Percentiles rank a stretch among this genome's conserved stretches.
phyloP scores from a whole-genome alignment of 2,113 vertebrate species.

The Saimiri boliviensis region DNA sequence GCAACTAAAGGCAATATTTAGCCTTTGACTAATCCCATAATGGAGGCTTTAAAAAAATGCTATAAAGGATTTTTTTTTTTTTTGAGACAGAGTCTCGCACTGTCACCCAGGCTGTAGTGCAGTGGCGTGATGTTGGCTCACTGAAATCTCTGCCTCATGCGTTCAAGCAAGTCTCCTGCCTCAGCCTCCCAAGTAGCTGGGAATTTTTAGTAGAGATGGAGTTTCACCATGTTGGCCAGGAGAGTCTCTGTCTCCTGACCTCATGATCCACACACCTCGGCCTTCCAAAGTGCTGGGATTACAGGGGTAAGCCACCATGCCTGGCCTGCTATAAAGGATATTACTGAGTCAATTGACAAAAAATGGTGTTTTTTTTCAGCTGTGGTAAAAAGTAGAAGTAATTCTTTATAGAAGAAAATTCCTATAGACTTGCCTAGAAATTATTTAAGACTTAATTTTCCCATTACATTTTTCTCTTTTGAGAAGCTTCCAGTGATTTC shows the following conservation, averaged over 20 bases:
- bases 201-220: too few relatives aligned
- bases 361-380: neutral
- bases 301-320: too few relatives aligned
- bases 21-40: neutral
- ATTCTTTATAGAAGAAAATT: neutral
- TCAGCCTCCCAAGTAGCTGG: too few relatives aligned
- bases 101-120: too few relatives aligned
- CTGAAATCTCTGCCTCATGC: too few relatives aligned
- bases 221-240: too few relatives aligned
- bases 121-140: too few relatives aligned
- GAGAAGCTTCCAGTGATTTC: neutral
- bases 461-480: neutral
- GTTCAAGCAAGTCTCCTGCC: too few relatives aligned
- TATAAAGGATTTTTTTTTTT: neutral
- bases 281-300: too few relatives aligned
- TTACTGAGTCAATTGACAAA: neutral
- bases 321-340: neutral
- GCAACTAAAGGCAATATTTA: neutral
- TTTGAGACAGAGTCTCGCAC: too few relatives aligned
- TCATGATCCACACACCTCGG: too few relatives aligned
- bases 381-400: neutral
- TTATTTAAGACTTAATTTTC: neutral
- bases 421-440: neutral
- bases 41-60: neutral
- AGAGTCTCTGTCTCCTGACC: too few relatives aligned